Base-by-base conservation (phyloP, 2,797 vertebrate genomes). In the Octomys mimax region DNA sequence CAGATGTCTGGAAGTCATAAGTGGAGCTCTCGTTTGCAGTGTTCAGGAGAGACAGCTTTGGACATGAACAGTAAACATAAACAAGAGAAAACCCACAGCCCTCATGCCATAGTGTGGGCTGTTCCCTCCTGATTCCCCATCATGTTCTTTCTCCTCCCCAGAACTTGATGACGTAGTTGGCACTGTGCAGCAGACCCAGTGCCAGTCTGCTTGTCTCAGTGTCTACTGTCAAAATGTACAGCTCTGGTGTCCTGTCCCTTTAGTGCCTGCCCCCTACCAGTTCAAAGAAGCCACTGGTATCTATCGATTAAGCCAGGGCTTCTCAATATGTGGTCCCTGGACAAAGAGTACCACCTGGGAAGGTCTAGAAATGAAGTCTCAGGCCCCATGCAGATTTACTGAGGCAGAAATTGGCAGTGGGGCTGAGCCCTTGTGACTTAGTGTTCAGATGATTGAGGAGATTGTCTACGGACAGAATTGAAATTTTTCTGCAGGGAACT, bases 1-100 rank as follows among this genome's bases (percentile, higher is more conserved):
- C 98, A 98, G 96, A 98, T 98, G 97, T 97, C 95, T 96, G 2
- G 0, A 89, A 87, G 95, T 87, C 77, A 2, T 70, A 64, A 26
- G 75, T 59, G n/a, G 90, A 94, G 79, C 31, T 42, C 21, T 88
- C 36, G 54, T 93, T 94, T 95, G 3, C 71, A 95, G 87, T 61
- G 54, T 95, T 95, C 19, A 46, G 91, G 81, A 95, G 78, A 80
- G 95, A 24, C 36, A 75, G 71, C 24, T 57, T 94, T 89, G 79
- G 77, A 77, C 0, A 19, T 71, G 95, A 96, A 87, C 22, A 59
- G 94, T 93, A 70, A 94, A 64, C 0, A 0, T 9, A 87, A 95
- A 84, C 24, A 89, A 64, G 83, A 78, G 59, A 22, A 59, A 85
- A 19, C 13, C 61, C 52, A 89, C 26, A 91, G 24, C 24, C 78